These are phyloP conservation scores for Bombus difficillimus DNA, from an alignment of 1,140 invertebrate species.

Conservation along the genomic window DNA sequence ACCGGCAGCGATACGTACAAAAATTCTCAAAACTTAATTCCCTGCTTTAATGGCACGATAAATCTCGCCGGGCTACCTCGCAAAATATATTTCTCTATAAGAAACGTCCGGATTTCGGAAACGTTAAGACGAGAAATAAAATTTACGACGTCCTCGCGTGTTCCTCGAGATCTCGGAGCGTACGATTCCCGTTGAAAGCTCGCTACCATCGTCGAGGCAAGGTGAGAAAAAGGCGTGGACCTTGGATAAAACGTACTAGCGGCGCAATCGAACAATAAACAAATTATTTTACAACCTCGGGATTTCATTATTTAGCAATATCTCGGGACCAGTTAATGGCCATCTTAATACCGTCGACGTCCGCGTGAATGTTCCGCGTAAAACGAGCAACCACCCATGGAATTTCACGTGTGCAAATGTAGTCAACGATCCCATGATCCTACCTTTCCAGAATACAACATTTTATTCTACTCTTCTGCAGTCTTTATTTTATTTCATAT, in stretches of 20 bases:
- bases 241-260: not conserved
- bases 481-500: slow-evolving; percentile 21
- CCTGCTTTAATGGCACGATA: not conserved
- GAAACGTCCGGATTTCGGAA: not conserved
- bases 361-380: not conserved
- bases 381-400: slow-evolving; percentile 36
- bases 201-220: no score
- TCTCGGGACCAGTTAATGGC: slow-evolving; percentile 66
- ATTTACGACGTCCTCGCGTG: not conserved
- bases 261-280: slow-evolving; percentile 71
- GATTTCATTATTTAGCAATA: slow-evolving; percentile 76
- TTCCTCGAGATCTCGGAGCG: not conserved
- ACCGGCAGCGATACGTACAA: no score
- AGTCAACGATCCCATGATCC: not conserved
- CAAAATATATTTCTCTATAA: not conserved
- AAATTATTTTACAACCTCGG: slow-evolving; percentile 71
- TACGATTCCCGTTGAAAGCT: not conserved
- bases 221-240: slow-evolving; percentile 1
- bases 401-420: slow-evolving; percentile 46
- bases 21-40: no score
- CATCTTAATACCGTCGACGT: not conserved
- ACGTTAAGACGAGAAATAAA: slow-evolving; percentile 1
- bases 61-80: not conserved
- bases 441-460: not conserved
- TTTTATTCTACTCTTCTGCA: not conserved